Evolutionary conservation across 2,888 invertebrate genomes (phyloP).

Genomic region (Biston betularia): DNA sequence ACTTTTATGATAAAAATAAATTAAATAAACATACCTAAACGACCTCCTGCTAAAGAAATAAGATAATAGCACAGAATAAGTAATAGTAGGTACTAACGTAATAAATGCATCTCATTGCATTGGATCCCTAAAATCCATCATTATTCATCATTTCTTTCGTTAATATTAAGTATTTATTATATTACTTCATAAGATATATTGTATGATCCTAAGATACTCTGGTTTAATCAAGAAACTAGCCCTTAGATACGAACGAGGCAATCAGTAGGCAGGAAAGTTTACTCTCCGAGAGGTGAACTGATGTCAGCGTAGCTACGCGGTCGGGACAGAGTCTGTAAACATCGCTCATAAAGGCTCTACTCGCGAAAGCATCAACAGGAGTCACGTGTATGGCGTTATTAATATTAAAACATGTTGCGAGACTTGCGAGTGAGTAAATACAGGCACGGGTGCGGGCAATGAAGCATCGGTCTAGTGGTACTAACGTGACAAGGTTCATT

Average conservation of each 20-base stretch:
- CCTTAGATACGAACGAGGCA: conserved; percentile 45
- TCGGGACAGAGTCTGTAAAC: conserved; percentile 67
- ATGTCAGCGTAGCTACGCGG: conserved; percentile 51
- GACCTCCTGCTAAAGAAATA: too few species aligned
- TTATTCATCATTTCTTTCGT: too few species aligned
- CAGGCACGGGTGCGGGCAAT: conserved; percentile 51
- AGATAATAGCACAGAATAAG: too few species aligned
- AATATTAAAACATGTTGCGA: conserved; percentile 77
- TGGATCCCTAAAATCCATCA: too few species aligned
- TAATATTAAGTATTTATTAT: too few species aligned
- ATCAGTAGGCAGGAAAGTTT: conserved; percentile 58
- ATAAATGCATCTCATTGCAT: too few species aligned
- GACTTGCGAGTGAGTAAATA: conserved; percentile 68
- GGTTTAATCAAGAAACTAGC: conserved; percentile 25
- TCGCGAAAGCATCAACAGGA: conserved; percentile 67
- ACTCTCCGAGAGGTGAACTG: conserved; percentile 55
- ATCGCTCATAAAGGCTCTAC: conserved; percentile 73
- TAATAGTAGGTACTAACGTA: too few species aligned
- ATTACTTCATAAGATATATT: neutral
- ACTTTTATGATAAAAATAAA: too few species aligned
- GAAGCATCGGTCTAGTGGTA: conserved; percentile 51
- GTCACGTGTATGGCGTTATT: conserved; percentile 76
- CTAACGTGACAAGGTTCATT: conserved; percentile 57
- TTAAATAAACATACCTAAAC: too few species aligned
- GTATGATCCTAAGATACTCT: neutral